Evolutionary conservation across 2,888 invertebrate species (phyloP).

Genomic region (Leucophora obtusa): DNA sequence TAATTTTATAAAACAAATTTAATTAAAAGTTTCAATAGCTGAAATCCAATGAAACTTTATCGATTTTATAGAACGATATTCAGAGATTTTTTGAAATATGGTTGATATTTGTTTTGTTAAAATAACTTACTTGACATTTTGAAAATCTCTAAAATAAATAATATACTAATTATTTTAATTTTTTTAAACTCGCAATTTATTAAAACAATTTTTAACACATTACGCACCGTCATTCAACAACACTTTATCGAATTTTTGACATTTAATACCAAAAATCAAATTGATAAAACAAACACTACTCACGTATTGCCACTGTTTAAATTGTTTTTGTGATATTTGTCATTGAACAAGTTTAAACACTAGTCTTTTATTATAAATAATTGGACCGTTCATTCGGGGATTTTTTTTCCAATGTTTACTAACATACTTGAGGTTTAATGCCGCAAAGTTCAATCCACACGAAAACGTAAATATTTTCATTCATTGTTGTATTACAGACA

Average conservation of each 20-base stretch:
- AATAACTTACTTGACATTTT: too few relatives aligned
- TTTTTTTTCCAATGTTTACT: constrained; percentile 13
- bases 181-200: neutral
- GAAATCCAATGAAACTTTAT: too few relatives aligned
- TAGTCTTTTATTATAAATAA: constrained; percentile 5
- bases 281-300: neutral
- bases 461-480: neutral
- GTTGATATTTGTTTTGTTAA: too few relatives aligned
- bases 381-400: constrained; percentile 14
- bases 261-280: neutral
- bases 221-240: neutral
- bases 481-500: neutral
- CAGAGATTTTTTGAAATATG: too few relatives aligned
- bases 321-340: constrained; percentile 1
- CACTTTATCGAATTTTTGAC: too few relatives aligned
- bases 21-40: too few relatives aligned
- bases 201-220: neutral
- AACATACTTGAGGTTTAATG: neutral
- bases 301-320: neutral
- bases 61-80: too few relatives aligned
- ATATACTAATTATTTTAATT: too few relatives aligned
- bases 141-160: too few relatives aligned
- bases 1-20: too few relatives aligned
- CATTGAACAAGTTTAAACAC: constrained; percentile 25
- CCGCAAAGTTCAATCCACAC: neutral